These are phyloP conservation scores for Gastracanthus pulcherrimus DNA, from an alignment of 2,888 invertebrate genomes.

Conservation along the genomic window DNA sequence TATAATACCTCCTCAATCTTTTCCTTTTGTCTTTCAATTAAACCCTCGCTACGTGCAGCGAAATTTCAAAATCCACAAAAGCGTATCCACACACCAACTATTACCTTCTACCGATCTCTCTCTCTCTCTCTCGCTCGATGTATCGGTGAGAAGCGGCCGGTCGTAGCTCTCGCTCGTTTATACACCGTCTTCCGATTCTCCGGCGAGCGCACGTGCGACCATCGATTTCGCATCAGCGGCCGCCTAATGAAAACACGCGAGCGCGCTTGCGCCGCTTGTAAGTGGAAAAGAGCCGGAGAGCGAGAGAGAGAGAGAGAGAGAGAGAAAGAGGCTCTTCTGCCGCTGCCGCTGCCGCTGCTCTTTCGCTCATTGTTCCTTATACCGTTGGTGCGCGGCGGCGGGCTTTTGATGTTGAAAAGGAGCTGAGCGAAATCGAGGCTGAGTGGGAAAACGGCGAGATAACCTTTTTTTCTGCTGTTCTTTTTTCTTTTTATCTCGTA, in stretches of 20 bases:
- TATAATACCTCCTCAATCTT: too few relatives aligned
- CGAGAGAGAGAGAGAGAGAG: too few relatives aligned
- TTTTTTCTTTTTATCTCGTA: not conserved
- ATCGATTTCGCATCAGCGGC: constrained; percentile 1
- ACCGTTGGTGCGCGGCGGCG: not conserved
- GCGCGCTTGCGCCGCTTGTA: not conserved
- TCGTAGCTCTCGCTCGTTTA: too few relatives aligned
- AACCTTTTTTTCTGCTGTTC: not conserved
- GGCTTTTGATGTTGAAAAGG: not conserved
- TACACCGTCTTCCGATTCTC: not conserved
- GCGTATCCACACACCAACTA: too few relatives aligned
- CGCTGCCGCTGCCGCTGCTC: too few relatives aligned
- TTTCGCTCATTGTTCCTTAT: not conserved
- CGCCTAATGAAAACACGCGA: not conserved
- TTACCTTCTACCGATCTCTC: too few relatives aligned
- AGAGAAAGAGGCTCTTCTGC: too few relatives aligned
- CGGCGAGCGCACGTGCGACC: not conserved
- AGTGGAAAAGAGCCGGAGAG: not conserved
- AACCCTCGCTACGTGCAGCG: too few relatives aligned
- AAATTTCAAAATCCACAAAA: too few relatives aligned
- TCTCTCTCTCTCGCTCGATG: too few relatives aligned
- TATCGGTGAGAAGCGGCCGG: too few relatives aligned
- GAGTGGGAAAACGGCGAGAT: not conserved
- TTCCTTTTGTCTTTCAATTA: too few relatives aligned
- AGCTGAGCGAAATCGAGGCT: not conserved